phyloP scores from a whole-genome alignment of 2,888 invertebrate species.

The Eudemis profundana region DNA sequence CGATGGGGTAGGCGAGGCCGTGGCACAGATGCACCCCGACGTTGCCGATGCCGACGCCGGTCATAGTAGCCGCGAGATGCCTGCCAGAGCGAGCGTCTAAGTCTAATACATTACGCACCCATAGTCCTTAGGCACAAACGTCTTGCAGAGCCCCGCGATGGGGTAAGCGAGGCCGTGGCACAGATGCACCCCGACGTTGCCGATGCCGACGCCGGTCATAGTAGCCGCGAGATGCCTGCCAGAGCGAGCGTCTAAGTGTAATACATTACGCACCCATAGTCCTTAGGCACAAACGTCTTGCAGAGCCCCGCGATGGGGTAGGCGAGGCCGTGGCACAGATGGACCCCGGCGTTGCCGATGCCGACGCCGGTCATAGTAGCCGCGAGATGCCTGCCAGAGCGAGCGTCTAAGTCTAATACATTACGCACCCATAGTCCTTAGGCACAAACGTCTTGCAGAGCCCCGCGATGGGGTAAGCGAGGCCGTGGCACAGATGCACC shows the following conservation, averaged over 20 bases:
- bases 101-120: too few relatives aligned
- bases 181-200: slow-evolving; percentile 96
- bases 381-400: slow-evolving; percentile 95
- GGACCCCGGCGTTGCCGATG: slow-evolving; percentile 97
- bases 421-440: too few relatives aligned
- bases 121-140: slow-evolving; percentile 88
- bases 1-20: slow-evolving; percentile 95
- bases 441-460: slow-evolving; percentile 90
- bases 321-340: slow-evolving; percentile 95
- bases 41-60: too few relatives aligned
- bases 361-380: slow-evolving; percentile 97
- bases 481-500: slow-evolving; percentile 95
- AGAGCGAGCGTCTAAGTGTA: slow-evolving; percentile 93
- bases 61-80: too few relatives aligned
- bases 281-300: slow-evolving; percentile 87
- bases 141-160: slow-evolving; percentile 92
- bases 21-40: too few relatives aligned
- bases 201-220: slow-evolving; percentile 97
- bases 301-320: slow-evolving; percentile 96
- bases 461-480: slow-evolving; percentile 96
- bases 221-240: slow-evolving; percentile 95
- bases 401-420: slow-evolving; percentile 93
- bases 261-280: too few relatives aligned
- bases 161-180: slow-evolving; percentile 97
- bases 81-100: too few relatives aligned